Base-by-base conservation (phyloP, 2,113 vertebrate genomes). In the Tragelaphus imberbis region DNA sequence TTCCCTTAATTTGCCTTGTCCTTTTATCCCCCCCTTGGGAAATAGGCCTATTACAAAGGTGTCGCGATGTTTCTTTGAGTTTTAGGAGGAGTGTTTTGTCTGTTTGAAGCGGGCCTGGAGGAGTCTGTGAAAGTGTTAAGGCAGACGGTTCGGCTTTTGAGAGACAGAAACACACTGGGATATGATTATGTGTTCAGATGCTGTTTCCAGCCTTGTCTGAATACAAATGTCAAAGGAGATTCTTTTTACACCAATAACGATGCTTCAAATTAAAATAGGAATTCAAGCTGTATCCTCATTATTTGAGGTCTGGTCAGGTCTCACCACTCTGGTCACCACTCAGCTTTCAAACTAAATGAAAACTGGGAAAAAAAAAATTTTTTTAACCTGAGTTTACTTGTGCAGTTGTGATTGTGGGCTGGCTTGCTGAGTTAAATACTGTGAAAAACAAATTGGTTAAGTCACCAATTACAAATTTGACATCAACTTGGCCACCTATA, bases 1-100 rank as follows among this genome's bases (percentile, higher is more conserved):
- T 98, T 98, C 96, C 96, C 97, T 98, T 98, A 97, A 97, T 98
- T 98, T 98, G 16, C 79, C 81, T 93, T 91, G 97, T 96, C 65
- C 30, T 88, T 98, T 85, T 84, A 98, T 91, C 16, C n/a, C 91
- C 91, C 68, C 40, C 59, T 84, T 58, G 40, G 88, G 36, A 97
- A 97, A 95, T 9, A 55, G 95, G 84, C 90, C 96, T 98, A 96
- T 98, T 98, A 98, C 93, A 96, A 97, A 98, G 97, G 98, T 98
- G 98, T 98, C 79, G 47, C 7, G 92, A 96, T 96, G 92, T 96
- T 94, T 94, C 98, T 98, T 97, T 98, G 97, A 97, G 94, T 97
- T 97, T 97, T 85, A 95, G 95, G 95, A 97, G 96, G 93, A 95
- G 79, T 85, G 94, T 94, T 95, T 87, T 96, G 94, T 94, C 93